Evolutionary conservation across 2,888 invertebrate genomes (phyloP).

Genomic region (Acronicta leporina): DNA sequence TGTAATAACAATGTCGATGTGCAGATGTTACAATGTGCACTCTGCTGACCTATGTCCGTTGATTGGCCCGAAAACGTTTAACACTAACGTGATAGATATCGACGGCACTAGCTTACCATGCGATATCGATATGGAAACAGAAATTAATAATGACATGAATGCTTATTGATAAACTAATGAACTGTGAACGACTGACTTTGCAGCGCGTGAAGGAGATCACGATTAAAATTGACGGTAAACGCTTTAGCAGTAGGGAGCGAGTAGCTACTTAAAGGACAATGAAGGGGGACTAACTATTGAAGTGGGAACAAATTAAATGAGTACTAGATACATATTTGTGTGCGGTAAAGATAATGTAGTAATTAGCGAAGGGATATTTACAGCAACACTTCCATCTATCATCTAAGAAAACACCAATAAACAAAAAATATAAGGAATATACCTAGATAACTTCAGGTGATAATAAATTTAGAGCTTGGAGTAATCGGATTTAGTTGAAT

Average conservation of each 20-base stretch:
- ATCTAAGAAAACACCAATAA: too few species aligned
- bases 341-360: slow-evolving; percentile 5
- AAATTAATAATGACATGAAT: slow-evolving; percentile 81
- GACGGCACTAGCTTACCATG: slow-evolving; percentile 57
- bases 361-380: slow-evolving; percentile 14
- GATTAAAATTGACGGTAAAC: slow-evolving; percentile 55
- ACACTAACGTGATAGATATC: slow-evolving; percentile 74
- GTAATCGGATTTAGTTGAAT: too few species aligned
- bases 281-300: slow-evolving; percentile 32
- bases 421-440: too few species aligned
- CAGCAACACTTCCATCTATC: slow-evolving; percentile 7
- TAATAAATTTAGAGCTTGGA: too few species aligned
- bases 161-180: slow-evolving; percentile 71
- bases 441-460: too few species aligned
- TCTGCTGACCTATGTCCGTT: slow-evolving; percentile 55
- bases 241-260: slow-evolving; percentile 32
- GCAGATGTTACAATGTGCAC: slow-evolving; percentile 48
- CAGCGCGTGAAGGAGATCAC: slow-evolving; percentile 58
- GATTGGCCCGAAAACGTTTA: slow-evolving; percentile 50
- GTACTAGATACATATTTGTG: slow-evolving; percentile 15
- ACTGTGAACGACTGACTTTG: slow-evolving; percentile 62
- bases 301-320: slow-evolving; percentile 21
- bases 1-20: slow-evolving; percentile 51
- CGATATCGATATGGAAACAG: slow-evolving; percentile 68
- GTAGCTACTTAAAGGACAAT: slow-evolving; percentile 35